Evolutionary conservation across 2,888 invertebrate genomes (phyloP).

Genomic region (Lysandra bellargus): DNA sequence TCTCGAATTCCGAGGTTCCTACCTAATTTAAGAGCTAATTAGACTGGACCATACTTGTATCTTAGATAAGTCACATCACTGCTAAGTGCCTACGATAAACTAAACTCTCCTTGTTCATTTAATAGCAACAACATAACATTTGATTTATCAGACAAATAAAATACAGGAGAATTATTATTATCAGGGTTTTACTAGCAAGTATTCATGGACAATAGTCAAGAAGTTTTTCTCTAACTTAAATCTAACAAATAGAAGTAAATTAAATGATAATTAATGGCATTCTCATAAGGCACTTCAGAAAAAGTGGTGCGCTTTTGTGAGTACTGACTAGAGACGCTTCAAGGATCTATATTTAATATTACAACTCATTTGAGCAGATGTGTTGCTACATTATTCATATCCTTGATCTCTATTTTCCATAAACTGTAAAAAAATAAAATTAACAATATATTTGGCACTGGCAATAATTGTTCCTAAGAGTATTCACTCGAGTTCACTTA

Average conservation of each 20-base stretch:
- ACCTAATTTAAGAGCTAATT: too few relatives aligned
- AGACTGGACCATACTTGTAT: too few relatives aligned
- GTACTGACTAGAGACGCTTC: background rate
- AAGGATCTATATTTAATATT: background rate
- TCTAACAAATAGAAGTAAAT: background rate
- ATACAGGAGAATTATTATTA: background rate
- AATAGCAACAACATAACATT: background rate
- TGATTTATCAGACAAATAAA: background rate
- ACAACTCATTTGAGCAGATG: background rate
- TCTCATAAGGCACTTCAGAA: background rate
- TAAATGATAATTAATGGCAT: background rate
- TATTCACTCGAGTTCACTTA: constrained; percentile 7
- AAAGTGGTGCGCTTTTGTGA: background rate
- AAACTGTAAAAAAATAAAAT: background rate
- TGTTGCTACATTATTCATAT: background rate
- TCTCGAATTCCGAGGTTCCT: too few relatives aligned
- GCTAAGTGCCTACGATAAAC: too few relatives aligned
- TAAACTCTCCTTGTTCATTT: background rate
- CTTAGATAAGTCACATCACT: too few relatives aligned
- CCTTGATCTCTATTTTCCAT: background rate
- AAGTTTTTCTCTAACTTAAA: background rate
- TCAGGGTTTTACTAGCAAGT: background rate
- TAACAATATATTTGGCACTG: constrained; percentile 27
- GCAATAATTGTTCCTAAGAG: background rate
- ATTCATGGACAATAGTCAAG: background rate